Evolutionary conservation across 2,888 invertebrate genomes (phyloP), one percentile per base, ranked within the genome.

Genomic region (Stenichneumon culpator): DNA sequence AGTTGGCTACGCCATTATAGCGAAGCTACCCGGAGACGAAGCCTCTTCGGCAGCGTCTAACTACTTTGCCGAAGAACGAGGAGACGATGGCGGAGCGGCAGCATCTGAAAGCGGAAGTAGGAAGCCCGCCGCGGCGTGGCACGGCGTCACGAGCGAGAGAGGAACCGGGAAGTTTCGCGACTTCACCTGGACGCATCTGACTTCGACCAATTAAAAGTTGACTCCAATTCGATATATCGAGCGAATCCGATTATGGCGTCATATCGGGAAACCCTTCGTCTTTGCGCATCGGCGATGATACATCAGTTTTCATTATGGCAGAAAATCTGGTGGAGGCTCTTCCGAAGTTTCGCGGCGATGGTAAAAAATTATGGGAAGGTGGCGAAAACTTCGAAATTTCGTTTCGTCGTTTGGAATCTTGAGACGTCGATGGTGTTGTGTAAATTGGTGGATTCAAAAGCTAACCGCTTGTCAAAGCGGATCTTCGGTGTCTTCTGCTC

Each of bases 201-300:
- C 80, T 73, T 80, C 65, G 75, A 57, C 65, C 86, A 86, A 87
- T 86, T 86, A 86, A 87, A 87, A 87, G 80, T 86, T 86, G 25
- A 28, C 50, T 47, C 22, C 54, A 60, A 32, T 78, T 82, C 84
- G 82, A 82, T 86, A 79, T 79, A 82, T 86, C 72, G 75, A 47
- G 44, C 47, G 47, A n/a, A 39, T 16, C 68, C 54, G 63, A 79
- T 79, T 79, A 68, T 79, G 50, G 14, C 54, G 19, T 19, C 9
- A 25, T 22, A 9, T 9, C 11, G 11, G 19, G 0, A 22, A 57
- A 9, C 7, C 57, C 22, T 7, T 9, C 25, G 25, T 9, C 25
- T 3, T 22, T 11, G 57, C 22, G 25, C 57, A 57, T 0, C 57
- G 0, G 3, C 3, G 14, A 3, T 3, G 57, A 57, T 57, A 3